A percentile compares a stretch with the other conserved stretches of the same genome.
Evolutionary conservation across 2,113 vertebrate species (phyloP).

Genomic region (Perccottus glenii): DNA sequence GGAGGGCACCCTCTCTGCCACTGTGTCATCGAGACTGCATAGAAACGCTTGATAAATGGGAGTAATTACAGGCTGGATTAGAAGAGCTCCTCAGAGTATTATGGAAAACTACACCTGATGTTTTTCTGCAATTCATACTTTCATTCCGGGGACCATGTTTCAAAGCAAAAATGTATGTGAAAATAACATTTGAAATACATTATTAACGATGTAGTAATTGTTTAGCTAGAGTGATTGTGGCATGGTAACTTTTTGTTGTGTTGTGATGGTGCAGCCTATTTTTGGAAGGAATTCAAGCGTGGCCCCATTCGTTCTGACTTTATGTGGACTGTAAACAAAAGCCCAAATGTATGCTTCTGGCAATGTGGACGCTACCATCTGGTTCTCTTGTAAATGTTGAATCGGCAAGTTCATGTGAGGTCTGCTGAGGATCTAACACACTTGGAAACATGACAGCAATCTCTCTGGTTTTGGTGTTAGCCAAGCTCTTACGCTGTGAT

Average conservation of each 20-base stretch:
- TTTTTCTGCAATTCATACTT: constrained; percentile 25
- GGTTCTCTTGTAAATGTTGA: constrained; percentile 43
- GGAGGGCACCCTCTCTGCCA: constrained; percentile 15
- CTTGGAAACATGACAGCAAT: constrained; percentile 37
- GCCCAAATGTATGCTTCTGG: constrained; percentile 40
- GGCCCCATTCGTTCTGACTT: constrained; percentile 47
- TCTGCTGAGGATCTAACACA: constrained; percentile 42
- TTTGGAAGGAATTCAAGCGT: constrained; percentile 45
- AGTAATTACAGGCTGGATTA: constrained; percentile 55
- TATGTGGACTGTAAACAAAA: constrained; percentile 55
- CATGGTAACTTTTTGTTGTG: constrained; percentile 4
- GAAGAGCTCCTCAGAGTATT: constrained; percentile 20
- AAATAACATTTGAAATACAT: constrained; percentile 19
- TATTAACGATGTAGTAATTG: constrained; percentile 1
- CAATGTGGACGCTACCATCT: constrained; percentile 52
- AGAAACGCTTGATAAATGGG: constrained; percentile 40
- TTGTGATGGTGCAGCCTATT: constrained; percentile 30
- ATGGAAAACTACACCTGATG: neutral
- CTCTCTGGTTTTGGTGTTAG: constrained; percentile 34
- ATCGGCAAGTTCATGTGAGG: constrained; percentile 44
- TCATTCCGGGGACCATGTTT: constrained; percentile 10
- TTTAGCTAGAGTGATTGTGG: neutral
- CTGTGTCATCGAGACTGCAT: constrained; percentile 37
- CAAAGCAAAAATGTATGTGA: neutral
- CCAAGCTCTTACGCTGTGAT: constrained; percentile 24